phyloP scores from a whole-genome alignment of 2,113 vertebrate genomes.

The Aptenodytes forsteri region DNA sequence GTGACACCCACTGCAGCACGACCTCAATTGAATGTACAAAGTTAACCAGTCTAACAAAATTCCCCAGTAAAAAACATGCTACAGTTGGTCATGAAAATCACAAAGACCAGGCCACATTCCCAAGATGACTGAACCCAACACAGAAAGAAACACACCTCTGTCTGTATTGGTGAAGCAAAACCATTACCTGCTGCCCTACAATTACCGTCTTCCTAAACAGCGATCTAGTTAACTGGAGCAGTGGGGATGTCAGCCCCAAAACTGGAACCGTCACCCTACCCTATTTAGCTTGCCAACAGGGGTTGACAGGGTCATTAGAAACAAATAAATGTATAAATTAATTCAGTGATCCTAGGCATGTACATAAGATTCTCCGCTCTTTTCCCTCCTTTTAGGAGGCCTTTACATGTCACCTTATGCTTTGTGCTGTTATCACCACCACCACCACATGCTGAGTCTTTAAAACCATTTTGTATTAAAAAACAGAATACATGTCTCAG shows the following conservation, averaged over 20 bases:
- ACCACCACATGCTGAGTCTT: not conserved
- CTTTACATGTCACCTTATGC: not conserved
- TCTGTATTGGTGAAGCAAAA: not conserved
- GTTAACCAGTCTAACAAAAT: conserved; percentile 7
- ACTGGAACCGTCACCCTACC: not conserved
- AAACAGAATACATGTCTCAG: conserved; percentile 36
- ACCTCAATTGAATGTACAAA: not conserved
- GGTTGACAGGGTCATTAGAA: not conserved
- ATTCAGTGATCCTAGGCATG: not conserved
- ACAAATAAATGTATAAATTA: not conserved
- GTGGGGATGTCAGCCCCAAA: not conserved
- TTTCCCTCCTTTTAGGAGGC: not conserved
- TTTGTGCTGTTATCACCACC: not conserved
- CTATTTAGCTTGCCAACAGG: not conserved
- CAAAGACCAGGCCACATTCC: not conserved
- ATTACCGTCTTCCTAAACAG: too few relatives aligned
- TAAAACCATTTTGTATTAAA: not conserved
- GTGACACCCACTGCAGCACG: not conserved
- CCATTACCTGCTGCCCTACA: not conserved
- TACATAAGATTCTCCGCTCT: not conserved
- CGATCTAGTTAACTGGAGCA: not conserved
- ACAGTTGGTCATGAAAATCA: not conserved
- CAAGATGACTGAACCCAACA: not conserved
- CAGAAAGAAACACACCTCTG: not conserved
- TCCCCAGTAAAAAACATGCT: not conserved